A percentile compares a stretch with the other conserved stretches of the same genome.
Evolutionary conservation across 2,797 vertebrate species (phyloP).

Genomic region (Parauchenoglanis ngamensis): DNA sequence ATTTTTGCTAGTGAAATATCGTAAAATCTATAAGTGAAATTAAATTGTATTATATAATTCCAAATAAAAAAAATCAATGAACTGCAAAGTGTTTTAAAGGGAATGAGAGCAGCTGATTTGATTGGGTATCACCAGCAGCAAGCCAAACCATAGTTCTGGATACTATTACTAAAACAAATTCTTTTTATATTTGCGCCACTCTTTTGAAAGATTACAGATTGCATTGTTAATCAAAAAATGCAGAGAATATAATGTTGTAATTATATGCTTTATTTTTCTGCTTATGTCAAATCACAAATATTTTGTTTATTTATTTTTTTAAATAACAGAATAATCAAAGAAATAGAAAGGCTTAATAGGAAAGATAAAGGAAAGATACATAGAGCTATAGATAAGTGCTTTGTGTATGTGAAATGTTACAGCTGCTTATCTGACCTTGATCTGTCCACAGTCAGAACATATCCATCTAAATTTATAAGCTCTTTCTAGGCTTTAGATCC

Average conservation of each 20-base stretch:
- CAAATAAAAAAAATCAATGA: not conserved
- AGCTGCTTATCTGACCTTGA: constrained; percentile 42
- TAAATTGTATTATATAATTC: not conserved
- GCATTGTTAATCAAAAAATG: not conserved
- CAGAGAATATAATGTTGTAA: not conserved
- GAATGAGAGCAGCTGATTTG: not conserved
- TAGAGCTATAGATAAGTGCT: not conserved
- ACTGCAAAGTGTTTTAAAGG: not conserved
- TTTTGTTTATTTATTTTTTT: too few species aligned
- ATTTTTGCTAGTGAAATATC: not conserved
- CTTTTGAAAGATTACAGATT: not conserved
- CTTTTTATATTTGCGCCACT: not conserved
- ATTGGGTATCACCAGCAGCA: not conserved
- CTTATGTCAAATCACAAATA: not conserved
- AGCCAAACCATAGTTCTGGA: not conserved
- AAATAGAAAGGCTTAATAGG: not conserved
- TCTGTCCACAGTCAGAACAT: constrained; percentile 28
- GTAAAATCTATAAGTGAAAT: not conserved
- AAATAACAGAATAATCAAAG: not conserved
- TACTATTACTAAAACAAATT: not conserved
- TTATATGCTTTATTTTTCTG: not conserved
- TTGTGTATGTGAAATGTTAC: constrained; percentile 27
- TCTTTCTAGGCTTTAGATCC: constrained; percentile 29
- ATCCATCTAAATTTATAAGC: constrained; percentile 16
- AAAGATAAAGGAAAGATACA: not conserved